These are phyloP conservation scores for Dicycla oo DNA, from an alignment of 2,888 invertebrate species.

Conservation along the genomic window DNA sequence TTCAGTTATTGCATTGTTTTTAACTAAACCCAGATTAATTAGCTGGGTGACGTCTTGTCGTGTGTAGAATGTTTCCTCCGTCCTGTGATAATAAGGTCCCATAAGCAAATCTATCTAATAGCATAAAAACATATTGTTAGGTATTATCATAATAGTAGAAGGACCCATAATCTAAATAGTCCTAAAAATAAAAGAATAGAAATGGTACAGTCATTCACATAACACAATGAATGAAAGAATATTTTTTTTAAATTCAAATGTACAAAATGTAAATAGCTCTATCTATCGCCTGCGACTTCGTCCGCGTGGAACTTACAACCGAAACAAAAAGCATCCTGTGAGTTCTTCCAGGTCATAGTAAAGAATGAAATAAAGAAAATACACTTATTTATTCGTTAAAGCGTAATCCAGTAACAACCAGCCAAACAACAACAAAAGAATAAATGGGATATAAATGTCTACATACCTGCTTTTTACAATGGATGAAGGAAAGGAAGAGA, in stretches of 20 bases:
- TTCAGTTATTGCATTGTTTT: neutral
- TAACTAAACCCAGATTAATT: neutral
- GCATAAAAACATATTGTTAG: neutral
- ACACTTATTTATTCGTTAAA: neutral
- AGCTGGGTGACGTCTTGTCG: neutral
- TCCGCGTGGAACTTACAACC: neutral
- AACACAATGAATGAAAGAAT: neutral
- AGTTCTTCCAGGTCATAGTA: neutral
- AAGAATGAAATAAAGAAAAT: neutral
- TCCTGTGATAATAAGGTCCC: conserved; percentile 1
- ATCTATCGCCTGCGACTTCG: neutral
- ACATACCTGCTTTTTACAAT: conserved; percentile 24
- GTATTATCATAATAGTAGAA: neutral
- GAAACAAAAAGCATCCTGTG: neutral
- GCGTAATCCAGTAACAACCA: conserved; percentile 11
- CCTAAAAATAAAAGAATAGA: conserved; percentile 10
- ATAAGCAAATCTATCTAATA: conserved; percentile 30
- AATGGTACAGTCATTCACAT: conserved; percentile 6
- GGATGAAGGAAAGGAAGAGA: conserved; percentile 25
- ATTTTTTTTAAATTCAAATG: neutral
- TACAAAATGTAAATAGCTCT: too few relatives aligned
- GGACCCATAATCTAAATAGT: conserved; percentile 1
- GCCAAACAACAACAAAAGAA: conserved; percentile 18
- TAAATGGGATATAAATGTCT: conserved; percentile 8
- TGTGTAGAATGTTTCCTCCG: neutral